Conservation (phyloP, 2,797 vertebrate species). For the Diplodus puntazzo region DNA sequence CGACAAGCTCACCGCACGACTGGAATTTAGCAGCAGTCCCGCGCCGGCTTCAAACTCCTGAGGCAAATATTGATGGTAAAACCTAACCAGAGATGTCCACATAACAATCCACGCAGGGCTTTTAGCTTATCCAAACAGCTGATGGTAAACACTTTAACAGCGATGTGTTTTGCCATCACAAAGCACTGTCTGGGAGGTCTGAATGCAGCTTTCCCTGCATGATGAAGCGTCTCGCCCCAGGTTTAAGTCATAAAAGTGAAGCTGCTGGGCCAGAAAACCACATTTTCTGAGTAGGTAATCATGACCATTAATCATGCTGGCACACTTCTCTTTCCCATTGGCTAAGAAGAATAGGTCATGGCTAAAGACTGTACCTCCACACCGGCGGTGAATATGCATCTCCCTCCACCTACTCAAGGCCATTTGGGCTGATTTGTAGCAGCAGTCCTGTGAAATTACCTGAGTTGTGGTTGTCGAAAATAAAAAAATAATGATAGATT, state of each 20-base stretch:
- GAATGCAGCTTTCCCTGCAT: slow-evolving; percentile 63
- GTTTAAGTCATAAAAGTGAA: slow-evolving; percentile 89
- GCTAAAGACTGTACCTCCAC: slow-evolving; percentile 73
- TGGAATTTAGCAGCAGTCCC: slow-evolving; percentile 30
- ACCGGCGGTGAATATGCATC: slow-evolving; percentile 66
- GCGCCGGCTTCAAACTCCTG: slow-evolving; percentile 4
- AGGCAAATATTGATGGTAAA: slow-evolving; percentile 43
- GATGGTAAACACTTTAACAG: slow-evolving; percentile 65
- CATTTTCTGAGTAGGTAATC: slow-evolving; percentile 90
- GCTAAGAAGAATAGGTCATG: slow-evolving; percentile 81
- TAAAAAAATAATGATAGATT: slow-evolving; percentile 55
- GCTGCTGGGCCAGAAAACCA: slow-evolving; percentile 88
- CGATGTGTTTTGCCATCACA: slow-evolving; percentile 64
- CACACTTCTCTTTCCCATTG: slow-evolving; percentile 80
- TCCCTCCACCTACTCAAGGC: slow-evolving; percentile 62
- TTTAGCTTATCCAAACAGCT: slow-evolving; percentile 47
- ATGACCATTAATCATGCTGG: slow-evolving; percentile 89
- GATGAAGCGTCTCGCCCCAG: slow-evolving; percentile 80
- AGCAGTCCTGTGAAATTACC: slow-evolving; percentile 65
- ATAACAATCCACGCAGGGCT: slow-evolving; percentile 38
- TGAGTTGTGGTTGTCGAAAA: slow-evolving; percentile 57
- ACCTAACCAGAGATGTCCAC: slow-evolving; percentile 33
- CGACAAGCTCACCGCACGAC: slow-evolving; percentile 23
- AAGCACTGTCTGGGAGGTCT: slow-evolving; percentile 54
- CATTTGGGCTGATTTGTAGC: slow-evolving; percentile 68